Evolutionary conservation across 1,140 invertebrate species (phyloP), one percentile per base, ranked within the genome.

Genomic region (Aporrectodea caliginosa): DNA sequence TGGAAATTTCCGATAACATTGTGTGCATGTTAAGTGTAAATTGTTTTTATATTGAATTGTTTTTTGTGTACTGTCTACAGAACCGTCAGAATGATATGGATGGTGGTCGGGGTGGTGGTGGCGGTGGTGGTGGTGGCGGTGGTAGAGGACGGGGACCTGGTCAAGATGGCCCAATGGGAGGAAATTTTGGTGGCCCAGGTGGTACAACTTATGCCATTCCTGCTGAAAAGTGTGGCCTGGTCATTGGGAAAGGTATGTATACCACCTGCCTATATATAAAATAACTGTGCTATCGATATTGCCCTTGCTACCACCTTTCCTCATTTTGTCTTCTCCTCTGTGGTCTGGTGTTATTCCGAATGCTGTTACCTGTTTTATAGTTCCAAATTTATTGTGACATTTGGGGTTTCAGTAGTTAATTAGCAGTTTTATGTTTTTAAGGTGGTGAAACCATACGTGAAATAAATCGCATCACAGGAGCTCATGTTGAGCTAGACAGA

Each of bases 371-470:
- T n/a, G n/a, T n/a, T n/a, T n/a, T n/a, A n/a, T n/a, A n/a, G n/a
- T n/a, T n/a, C n/a, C n/a, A n/a, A n/a, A n/a, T n/a, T n/a, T n/a
- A n/a, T n/a, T n/a, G n/a, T n/a, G n/a, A n/a, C n/a, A n/a, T n/a
- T n/a, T n/a, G n/a, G n/a, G n/a, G n/a, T n/a, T n/a, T n/a, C n/a
- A n/a, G n/a, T n/a, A n/a, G n/a, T n/a, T n/a, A n/a, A n/a, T n/a
- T n/a, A n/a, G n/a, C n/a, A n/a, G n/a, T n/a, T n/a, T n/a, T n/a
- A n/a, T n/a, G n/a, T n/a, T n/a, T n/a, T 90, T 68, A 69, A 80
- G 89, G 95, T 73, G 96, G 96, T 35, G 97, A 99, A 89, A 97
- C 98, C 89, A 98, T 99, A 79, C 95, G 93, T 35, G 92, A 96
- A 85, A 92, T 99, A 80, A 97, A 99, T 89, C 92, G 92, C 1